These are phyloP conservation scores for Diadumene lineata DNA, from an alignment of 92 coral and sea anemone genomes.

Conservation along the genomic window DNA sequence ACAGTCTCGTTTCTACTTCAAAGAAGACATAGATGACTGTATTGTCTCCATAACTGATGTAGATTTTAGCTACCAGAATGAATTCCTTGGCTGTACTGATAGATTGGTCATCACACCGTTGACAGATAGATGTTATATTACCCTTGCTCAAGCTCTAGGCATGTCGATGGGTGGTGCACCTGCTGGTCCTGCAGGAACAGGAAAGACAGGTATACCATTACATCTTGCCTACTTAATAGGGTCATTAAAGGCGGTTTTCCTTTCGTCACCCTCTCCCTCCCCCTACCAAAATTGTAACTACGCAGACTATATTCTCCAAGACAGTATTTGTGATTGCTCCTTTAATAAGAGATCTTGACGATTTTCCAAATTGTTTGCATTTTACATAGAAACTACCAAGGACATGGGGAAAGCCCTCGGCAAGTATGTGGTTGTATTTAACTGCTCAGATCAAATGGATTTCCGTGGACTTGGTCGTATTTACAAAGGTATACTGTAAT, in stretches of 20 bases:
- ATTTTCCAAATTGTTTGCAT: background rate
- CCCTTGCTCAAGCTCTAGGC: slow-evolving; percentile 91
- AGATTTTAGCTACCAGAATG: slow-evolving; percentile 87
- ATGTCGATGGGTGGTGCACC: slow-evolving; percentile 98
- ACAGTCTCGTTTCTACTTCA: slow-evolving; percentile 90
- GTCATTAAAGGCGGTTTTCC: no score
- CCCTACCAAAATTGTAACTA: no score
- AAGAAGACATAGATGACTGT: slow-evolving; percentile 85
- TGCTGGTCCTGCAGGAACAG: slow-evolving; percentile 94
- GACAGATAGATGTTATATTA: slow-evolving; percentile 87
- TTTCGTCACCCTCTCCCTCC: no score
- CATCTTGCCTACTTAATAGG: no score
- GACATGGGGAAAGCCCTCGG: slow-evolving; percentile 97
- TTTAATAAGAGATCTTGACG: no score
- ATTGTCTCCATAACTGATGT: slow-evolving; percentile 87
- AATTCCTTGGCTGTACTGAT: slow-evolving; percentile 89
- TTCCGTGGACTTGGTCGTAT: slow-evolving; percentile 89
- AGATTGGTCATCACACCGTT: slow-evolving; percentile 89
- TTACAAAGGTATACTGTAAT: slow-evolving; percentile 87
- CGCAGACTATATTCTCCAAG: no score
- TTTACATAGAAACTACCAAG: slow-evolving; percentile 71
- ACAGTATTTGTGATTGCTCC: no score
- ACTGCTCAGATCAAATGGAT: slow-evolving; percentile 94
- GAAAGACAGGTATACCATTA: slow-evolving; percentile 86
- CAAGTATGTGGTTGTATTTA: slow-evolving; percentile 85